Conservation (phyloP, 2,888 invertebrate genomes). For the Oligia fasciuncula region DNA sequence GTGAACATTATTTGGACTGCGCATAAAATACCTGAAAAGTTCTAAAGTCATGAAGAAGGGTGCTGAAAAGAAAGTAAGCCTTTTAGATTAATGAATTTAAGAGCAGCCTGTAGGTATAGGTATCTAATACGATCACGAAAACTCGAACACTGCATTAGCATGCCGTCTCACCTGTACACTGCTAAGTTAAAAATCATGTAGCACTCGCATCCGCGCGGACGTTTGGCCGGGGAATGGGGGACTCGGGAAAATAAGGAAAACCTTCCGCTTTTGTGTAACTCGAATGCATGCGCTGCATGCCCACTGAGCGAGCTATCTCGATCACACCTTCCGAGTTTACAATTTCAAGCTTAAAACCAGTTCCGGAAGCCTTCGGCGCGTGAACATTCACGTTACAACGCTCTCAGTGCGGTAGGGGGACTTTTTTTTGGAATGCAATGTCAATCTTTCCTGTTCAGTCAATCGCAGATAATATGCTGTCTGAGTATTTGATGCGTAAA, state of each 20-base stretch:
- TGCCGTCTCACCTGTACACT: conserved; percentile 77
- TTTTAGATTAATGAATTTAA: conserved; percentile 69
- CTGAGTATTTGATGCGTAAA: conserved; percentile 54
- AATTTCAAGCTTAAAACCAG: conserved; percentile 65
- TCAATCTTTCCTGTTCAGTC: conserved; percentile 70
- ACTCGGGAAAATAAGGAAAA: conserved; percentile 79
- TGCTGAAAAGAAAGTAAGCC: conserved; percentile 42
- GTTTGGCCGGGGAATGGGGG: conserved; percentile 73
- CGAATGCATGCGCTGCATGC: conserved; percentile 76
- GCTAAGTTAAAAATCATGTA: conserved; percentile 88
- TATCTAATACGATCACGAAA: conserved; percentile 62
- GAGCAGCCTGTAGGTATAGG: conserved; percentile 33
- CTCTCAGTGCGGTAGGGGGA: conserved; percentile 66
- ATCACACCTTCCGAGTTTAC: conserved; percentile 71
- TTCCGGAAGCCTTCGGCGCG: conserved; percentile 57
- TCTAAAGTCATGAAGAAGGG: conserved; percentile 27
- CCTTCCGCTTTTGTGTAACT: conserved; percentile 76
- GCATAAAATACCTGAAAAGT: conserved; percentile 25
- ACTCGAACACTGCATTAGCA: conserved; percentile 79
- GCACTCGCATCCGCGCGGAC: conserved; percentile 78
- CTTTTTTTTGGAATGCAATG: conserved; percentile 69
- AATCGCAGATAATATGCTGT: conserved; percentile 67
- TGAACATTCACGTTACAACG: conserved; percentile 68
- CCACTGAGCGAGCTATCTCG: conserved; percentile 70
- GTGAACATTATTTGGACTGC: conserved; percentile 33